Evolutionary conservation across 2,797 vertebrate species (phyloP), one percentile per base, ranked within the genome.

Genomic region (Hipposideros larvatus): DNA sequence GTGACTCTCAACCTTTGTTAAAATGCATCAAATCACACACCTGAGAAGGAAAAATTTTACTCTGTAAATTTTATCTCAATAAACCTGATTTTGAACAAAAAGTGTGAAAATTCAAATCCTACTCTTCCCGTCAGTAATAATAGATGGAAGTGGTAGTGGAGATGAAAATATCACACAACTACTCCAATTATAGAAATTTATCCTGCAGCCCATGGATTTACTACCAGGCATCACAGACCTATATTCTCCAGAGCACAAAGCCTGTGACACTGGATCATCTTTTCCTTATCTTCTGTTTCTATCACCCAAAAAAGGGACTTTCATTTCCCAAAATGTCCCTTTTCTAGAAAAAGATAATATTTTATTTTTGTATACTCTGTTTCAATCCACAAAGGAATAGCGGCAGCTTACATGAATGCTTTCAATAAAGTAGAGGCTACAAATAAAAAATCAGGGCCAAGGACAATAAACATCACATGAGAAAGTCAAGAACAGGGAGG

Each of bases 1-100:
- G 3, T 2, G 22, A 34, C 19, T 73, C 68, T 77, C 26, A 48
- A 55, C 4, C 43, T 63, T 68, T 24, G 21, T 46, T 70, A 61
- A 83, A 66, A 37, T 24, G 24, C n/a, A 16, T 13, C 43, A 7
- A n/a, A 55, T 57, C 46, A 18, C 48, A 24, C 18, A n/a, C 1
- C 0, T 26, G 34, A 34, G 2, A 53, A 48, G 70, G 75, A 78
- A 28, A 53, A 21, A 28, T 31, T 57, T 70, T 66, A 53, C 16
- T 24, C 24, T 28, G 5, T 37, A 43, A 94, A 63, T 68, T 57
- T 63, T 8, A 34, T 22, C 37, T 80, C 65, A 34, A 18, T 57
- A 74, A 75, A 63, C 15, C 5, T 34, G 96, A 96, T 87, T 97
- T 94, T 93, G 90, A 97, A 75, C 24, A 63, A 41, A 70, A 73